Evolutionary conservation across 2,888 invertebrate genomes (phyloP), one percentile per base, ranked within the genome.

Genomic region (Heteromurus nitidus): DNA sequence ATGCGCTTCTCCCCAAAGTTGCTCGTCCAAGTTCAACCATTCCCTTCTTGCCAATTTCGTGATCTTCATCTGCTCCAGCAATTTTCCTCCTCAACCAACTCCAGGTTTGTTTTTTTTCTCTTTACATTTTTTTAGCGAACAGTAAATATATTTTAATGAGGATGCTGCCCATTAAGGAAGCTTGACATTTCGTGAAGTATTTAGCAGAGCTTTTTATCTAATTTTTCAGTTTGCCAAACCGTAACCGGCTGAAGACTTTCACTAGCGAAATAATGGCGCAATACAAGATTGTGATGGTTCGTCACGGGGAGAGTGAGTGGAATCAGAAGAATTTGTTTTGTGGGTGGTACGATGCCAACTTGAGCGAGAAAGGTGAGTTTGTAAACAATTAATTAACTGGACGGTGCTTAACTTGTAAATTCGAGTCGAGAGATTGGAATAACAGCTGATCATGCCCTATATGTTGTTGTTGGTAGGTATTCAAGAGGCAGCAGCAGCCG

Each of bases 251-350:
- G 7, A n/a, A 5, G 7, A 16, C 22, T 55, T 55, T 55, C 24
- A 22, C 20, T 24, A 7, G 24, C 22, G 85, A 60, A 70, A n/a
- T n/a, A n/a, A 84, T 85, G 83, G 83, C 83, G 3, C 83, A 75
- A 24, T 87, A 87, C 62, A 85, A 82, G 60, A 92, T 94, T 91
- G 93, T 93, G 73, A 94, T 94, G 93, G 91, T 94, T 82, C 92
- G 94, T 82, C 94, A 94, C 87, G 94, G 94, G 73, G 94, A 94
- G 90, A 93, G 93, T 88, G 93, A 93, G 89, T 94, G 93, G 92
- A 94, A 94, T 88, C 91, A 93, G 89, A 91, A 92, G 88, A 94
- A 94, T 89, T 90, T 93, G 53, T 94, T 94, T 88, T 94, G 93
- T 87, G 94, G 94, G 44, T 94, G 94, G 94, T 93, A 90, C 87